Conservation (phyloP, 2,797 vertebrate genomes). For the Myotis planiceps region DNA sequence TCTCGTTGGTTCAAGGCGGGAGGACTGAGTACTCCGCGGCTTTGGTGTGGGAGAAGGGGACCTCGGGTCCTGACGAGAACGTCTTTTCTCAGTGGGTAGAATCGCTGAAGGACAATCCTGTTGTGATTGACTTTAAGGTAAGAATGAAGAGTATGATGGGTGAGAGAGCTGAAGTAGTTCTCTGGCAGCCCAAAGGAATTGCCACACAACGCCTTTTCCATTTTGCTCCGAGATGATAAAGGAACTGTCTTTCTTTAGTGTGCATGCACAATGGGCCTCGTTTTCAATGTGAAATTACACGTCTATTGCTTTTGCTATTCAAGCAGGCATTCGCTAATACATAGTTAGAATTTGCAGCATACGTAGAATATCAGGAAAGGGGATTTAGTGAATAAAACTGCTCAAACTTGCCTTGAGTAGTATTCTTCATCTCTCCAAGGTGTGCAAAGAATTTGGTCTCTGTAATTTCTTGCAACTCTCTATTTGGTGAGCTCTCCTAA, state of each 20-base stretch:
- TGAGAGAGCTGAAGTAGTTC: neutral
- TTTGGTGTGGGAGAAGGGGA: slow-evolving; percentile 91
- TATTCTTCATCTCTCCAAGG: neutral
- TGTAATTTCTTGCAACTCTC: neutral
- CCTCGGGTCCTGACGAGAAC: slow-evolving; percentile 81
- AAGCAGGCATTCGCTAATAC: neutral
- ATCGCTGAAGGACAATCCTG: slow-evolving; percentile 92
- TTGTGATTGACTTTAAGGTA: slow-evolving; percentile 92
- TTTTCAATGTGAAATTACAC: neutral
- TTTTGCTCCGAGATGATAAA: slow-evolving; percentile 15
- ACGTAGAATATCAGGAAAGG: neutral
- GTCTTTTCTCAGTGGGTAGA: slow-evolving; percentile 91
- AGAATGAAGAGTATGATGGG: neutral
- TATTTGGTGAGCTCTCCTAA: neutral
- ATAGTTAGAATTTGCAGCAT: slow-evolving; percentile 3
- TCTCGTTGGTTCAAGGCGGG: slow-evolving; percentile 93
- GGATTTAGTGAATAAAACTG: neutral
- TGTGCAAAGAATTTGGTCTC: neutral
- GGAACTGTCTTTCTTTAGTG: neutral
- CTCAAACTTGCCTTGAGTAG: neutral
- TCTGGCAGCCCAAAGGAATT: neutral
- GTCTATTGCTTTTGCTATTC: neutral
- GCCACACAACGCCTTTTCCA: neutral
- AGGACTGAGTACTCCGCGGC: slow-evolving; percentile 88
- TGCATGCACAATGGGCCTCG: neutral